Conservation (phyloP, 2,113 vertebrate species). For the Spea multiplicata region DNA sequence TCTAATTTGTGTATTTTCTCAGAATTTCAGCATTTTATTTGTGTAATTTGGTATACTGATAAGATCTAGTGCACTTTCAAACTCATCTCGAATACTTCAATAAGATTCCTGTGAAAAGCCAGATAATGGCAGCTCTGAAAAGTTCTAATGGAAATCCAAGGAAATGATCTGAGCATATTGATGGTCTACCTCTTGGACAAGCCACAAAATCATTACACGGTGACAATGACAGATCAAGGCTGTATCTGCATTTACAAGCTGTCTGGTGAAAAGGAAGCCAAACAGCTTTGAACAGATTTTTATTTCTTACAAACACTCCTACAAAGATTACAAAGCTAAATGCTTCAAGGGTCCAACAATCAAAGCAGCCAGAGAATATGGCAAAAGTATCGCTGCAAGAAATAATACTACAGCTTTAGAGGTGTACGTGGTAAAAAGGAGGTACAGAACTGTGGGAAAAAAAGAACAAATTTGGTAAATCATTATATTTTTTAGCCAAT, state of each 20-base stretch:
- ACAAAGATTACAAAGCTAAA: slow-evolving; percentile 14
- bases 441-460: neutral
- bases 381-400: slow-evolving; percentile 3
- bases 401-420: neutral
- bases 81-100: slow-evolving; percentile 11
- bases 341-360: slow-evolving; percentile 25
- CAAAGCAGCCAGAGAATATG: slow-evolving; percentile 18
- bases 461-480: neutral
- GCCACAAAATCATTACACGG: slow-evolving; percentile 36
- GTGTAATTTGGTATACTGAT: neutral
- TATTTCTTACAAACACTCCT: slow-evolving; percentile 23
- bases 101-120: slow-evolving; percentile 1
- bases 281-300: slow-evolving; percentile 37
- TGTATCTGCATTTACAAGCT: slow-evolving; percentile 32
- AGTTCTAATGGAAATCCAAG: slow-evolving; percentile 15
- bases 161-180: slow-evolving; percentile 26
- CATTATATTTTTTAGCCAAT: neutral
- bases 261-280: slow-evolving; percentile 21
- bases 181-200: slow-evolving; percentile 30
- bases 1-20: slow-evolving; percentile 25
- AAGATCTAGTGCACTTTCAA: slow-evolving; percentile 11
- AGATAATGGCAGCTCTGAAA: slow-evolving; percentile 13
- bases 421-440: too few species aligned
- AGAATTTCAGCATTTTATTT: slow-evolving; percentile 1
- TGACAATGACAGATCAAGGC: slow-evolving; percentile 35